Percentiles rank a stretch among this genome's conserved stretches.
Conservation (phyloP, 2,888 invertebrate species). For the Chelonus formosanus region DNA sequence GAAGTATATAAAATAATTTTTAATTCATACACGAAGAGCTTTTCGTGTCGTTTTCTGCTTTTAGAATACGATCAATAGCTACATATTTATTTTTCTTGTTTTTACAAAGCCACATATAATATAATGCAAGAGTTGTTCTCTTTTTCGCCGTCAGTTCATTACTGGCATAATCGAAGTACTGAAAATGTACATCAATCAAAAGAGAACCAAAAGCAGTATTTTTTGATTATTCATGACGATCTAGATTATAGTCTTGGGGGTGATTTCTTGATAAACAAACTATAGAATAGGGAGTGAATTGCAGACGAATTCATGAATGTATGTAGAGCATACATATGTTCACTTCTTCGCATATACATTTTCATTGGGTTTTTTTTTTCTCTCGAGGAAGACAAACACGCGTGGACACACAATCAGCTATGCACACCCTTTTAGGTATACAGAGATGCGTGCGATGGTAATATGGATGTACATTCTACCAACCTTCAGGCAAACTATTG, state of each 20-base stretch:
- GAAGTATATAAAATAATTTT: neutral
- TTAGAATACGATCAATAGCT: neutral
- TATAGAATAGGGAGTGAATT: too few relatives aligned
- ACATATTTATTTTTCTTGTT: slow-evolving; percentile 6
- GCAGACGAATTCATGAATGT: neutral
- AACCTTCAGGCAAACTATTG: slow-evolving; percentile 57
- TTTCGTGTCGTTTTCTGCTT: slow-evolving; percentile 5
- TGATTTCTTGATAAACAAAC: too few relatives aligned
- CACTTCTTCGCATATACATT: neutral
- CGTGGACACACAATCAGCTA: slow-evolving; percentile 18
- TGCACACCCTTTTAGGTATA: slow-evolving; percentile 29
- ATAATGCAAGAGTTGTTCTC: neutral
- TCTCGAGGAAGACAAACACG: slow-evolving; percentile 20
- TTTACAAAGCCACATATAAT: slow-evolving; percentile 1
- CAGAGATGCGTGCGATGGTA: slow-evolving; percentile 32
- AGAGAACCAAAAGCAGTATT: neutral
- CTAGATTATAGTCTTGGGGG: too few relatives aligned
- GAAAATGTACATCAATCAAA: too few relatives aligned
- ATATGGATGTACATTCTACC: slow-evolving; percentile 30
- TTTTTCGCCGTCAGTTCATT: neutral
- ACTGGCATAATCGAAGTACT: neutral
- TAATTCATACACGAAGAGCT: neutral
- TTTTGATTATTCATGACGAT: neutral
- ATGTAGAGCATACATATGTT: neutral
- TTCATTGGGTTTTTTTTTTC: neutral